Base-by-base conservation (phyloP, 2,888 invertebrate species). In the Elysia crispata region DNA sequence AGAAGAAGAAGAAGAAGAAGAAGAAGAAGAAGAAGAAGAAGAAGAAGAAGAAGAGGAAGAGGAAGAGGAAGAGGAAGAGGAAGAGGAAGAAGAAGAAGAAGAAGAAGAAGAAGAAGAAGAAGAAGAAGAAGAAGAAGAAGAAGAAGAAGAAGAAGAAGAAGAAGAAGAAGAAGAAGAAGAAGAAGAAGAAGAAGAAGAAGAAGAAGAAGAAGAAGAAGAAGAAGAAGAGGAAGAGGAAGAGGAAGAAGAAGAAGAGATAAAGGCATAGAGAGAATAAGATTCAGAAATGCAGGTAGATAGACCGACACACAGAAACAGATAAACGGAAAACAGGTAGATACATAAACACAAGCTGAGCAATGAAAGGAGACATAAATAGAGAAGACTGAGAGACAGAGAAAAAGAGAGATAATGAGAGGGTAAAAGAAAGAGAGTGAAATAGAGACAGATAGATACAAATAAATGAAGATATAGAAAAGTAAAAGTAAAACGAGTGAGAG, bases 141-240 rank as follows among this genome's bases (percentile, higher is more conserved):
- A 13, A 25, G 50, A 13, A 60, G 31, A n/a, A 20, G 60, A 33
- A 62, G 25, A 62, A n/a, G 28, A 54, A n/a, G 31, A 25, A 20
- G 25, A 25, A 54, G 28, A 54, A 73, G 25, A 54, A 54, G 25
- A 54, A 25, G 23, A 73, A 73, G 28, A n/a, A 54, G 28, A 20
- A 73, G 31, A n/a, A 54, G 23, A 73, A 73, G 25, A 54, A 25
- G 28, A 54, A 73, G 18, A n/a, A 73, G 54, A n/a, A 54, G 54
- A n/a, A 54, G 54, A 20, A 73, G 23, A 41, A 54, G 20, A 18
- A 54, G 20, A 18, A 54, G 20, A 18, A 54, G 20, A 18, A 54
- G 20, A 18, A 54, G 23, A 41, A 70, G 31, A 70, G 31, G 31
- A 70, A 33, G 70, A 70, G 41, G 33, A 28, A 41, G 1, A 20